phyloP scores from a whole-genome alignment of 2,797 vertebrate genomes.

The Dermochelys coriacea region DNA sequence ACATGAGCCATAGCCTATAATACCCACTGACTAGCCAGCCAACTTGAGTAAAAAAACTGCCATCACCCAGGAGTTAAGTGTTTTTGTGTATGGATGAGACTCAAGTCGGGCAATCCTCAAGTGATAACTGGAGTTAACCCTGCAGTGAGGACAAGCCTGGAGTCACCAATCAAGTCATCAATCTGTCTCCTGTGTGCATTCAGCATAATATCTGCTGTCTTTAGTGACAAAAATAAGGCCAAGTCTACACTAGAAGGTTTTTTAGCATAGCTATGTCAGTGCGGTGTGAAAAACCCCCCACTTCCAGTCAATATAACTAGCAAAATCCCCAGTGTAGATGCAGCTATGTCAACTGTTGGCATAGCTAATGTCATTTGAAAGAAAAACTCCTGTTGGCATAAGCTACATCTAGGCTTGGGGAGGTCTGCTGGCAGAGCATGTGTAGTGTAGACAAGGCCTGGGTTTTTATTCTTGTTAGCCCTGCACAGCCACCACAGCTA shows the following conservation, averaged over 20 bases:
- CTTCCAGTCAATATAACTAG: neutral
- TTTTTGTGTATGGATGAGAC: neutral
- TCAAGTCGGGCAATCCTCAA: neutral
- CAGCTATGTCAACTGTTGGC: neutral
- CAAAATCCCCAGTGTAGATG: neutral
- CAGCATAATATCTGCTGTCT: neutral
- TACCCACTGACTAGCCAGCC: neutral
- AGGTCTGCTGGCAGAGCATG: neutral
- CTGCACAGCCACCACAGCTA: neutral
- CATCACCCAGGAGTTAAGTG: neutral
- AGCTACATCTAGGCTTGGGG: too few relatives aligned
- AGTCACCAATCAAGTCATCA: slow-evolving; percentile 39
- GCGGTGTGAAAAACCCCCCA: neutral
- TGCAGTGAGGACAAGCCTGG: neutral
- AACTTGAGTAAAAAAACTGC: neutral
- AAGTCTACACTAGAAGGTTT: neutral
- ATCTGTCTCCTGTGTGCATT: neutral
- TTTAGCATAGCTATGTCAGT: neutral
- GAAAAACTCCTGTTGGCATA: neutral
- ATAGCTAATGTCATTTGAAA: neutral
- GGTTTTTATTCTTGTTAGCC: neutral
- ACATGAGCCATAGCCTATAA: neutral
- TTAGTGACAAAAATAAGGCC: neutral
- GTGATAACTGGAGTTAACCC: neutral
- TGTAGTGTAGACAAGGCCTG: neutral